Evolutionary conservation across 2,797 vertebrate genomes (phyloP).

Genomic region (Carduelis carduelis): DNA sequence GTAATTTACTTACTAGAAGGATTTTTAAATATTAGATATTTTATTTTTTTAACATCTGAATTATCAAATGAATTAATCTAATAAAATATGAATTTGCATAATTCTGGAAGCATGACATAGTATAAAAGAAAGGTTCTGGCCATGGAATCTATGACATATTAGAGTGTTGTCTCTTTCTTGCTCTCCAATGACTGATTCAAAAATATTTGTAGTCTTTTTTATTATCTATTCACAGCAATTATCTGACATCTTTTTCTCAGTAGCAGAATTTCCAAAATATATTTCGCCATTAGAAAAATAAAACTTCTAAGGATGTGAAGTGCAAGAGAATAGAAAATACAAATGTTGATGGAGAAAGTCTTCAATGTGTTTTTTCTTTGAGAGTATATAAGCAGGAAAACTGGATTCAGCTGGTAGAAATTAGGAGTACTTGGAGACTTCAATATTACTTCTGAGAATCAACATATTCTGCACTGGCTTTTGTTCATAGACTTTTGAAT

Average conservation of each 20-base stretch:
- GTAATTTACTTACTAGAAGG: neutral
- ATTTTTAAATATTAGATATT: neutral
- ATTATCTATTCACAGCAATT: neutral
- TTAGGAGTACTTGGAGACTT: neutral
- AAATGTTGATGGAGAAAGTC: neutral
- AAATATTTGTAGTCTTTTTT: neutral
- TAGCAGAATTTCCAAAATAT: neutral
- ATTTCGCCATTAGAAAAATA: neutral
- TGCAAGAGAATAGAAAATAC: neutral
- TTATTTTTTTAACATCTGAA: neutral
- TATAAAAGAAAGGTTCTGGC: neutral
- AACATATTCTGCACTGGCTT: neutral
- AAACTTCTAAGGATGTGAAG: neutral
- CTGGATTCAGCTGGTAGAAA: neutral
- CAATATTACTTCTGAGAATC: neutral
- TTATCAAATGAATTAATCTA: neutral
- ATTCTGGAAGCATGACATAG: neutral
- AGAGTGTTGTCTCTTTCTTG: neutral
- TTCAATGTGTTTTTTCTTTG: neutral
- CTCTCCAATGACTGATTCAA: neutral
- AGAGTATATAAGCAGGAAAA: neutral
- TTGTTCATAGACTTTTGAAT: neutral
- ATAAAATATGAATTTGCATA: neutral
- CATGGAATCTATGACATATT: neutral
- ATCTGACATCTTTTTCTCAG: neutral